phyloP scores from a whole-genome alignment of 2,113 vertebrate species.

The Nycticorax nycticorax region DNA sequence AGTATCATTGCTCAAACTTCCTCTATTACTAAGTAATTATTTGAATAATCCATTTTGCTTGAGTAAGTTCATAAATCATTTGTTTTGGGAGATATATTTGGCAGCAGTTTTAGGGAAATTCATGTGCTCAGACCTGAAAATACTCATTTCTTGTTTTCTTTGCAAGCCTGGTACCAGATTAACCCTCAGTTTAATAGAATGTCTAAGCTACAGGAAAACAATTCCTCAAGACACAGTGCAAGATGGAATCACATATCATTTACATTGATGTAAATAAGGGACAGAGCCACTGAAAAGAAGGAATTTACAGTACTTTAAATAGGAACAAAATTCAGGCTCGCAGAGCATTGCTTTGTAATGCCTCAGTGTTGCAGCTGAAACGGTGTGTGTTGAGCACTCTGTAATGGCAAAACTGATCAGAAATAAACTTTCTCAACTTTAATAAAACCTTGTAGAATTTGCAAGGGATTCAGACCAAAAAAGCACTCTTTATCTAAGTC shows the following conservation, averaged over 20 bases:
- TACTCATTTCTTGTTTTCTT: neutral
- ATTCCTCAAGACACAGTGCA: neutral
- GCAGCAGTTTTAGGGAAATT: neutral
- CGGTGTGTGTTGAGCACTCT: neutral
- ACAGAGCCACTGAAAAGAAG: neutral
- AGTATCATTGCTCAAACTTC: constrained; percentile 44
- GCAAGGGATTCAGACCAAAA: neutral
- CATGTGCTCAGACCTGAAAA: neutral
- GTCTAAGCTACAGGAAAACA: neutral
- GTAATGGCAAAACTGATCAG: neutral
- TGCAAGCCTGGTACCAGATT: neutral
- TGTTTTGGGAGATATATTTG: constrained; percentile 29
- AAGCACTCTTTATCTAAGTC: neutral
- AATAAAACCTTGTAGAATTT: neutral
- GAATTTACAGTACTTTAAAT: neutral
- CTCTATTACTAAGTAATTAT: constrained; percentile 53
- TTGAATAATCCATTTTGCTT: constrained; percentile 58
- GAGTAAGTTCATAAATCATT: constrained; percentile 40
- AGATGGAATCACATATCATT: neutral
- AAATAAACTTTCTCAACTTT: neutral
- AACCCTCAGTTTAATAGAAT: constrained; percentile 17
- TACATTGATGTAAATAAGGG: neutral
- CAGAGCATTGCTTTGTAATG: neutral
- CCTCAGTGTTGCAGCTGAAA: neutral
- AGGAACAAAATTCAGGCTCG: neutral